Percentiles rank a stretch among this genome's conserved stretches.
Evolutionary conservation across 2,113 vertebrate species (phyloP).

Genomic region (Lipophrys pholis): DNA sequence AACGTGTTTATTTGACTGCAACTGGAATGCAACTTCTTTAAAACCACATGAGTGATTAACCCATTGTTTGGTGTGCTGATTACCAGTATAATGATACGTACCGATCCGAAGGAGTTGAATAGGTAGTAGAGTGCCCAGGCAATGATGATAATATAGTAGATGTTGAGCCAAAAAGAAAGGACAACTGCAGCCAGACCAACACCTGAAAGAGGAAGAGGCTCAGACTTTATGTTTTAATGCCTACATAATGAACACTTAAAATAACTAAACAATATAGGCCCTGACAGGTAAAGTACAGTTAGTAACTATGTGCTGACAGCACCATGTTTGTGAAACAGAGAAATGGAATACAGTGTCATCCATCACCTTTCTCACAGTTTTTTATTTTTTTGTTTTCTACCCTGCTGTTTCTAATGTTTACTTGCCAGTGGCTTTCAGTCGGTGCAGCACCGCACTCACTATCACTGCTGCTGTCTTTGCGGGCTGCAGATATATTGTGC

Average conservation of each 20-base stretch:
- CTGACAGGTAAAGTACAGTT: neutral
- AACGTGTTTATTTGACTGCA: too few relatives aligned
- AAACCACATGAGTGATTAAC: too few relatives aligned
- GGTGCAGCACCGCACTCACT: conserved; percentile 6
- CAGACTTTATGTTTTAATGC: neutral
- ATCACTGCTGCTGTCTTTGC: conserved; percentile 20
- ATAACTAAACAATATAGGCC: neutral
- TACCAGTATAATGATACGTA: conserved; percentile 54
- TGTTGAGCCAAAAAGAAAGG: conserved; percentile 93
- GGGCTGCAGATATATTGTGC: conserved; percentile 29
- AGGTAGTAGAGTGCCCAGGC: conserved; percentile 94
- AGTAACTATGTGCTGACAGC: neutral
- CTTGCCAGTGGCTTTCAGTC: conserved; percentile 18
- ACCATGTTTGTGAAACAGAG: neutral
- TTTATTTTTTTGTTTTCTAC: too few relatives aligned
- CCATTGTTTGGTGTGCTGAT: too few relatives aligned
- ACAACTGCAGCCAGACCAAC: conserved; percentile 90
- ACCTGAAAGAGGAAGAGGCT: conserved; percentile 66
- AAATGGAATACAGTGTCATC: neutral
- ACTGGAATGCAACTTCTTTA: too few relatives aligned
- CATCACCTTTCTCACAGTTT: neutral
- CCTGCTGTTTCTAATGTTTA: conserved; percentile 10
- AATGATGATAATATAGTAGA: conserved; percentile 94
- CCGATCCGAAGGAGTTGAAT: conserved; percentile 89
- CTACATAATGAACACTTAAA: neutral